Base-by-base conservation (phyloP, 2,113 vertebrate species). In the Heterotilapia buettikoferi region DNA sequence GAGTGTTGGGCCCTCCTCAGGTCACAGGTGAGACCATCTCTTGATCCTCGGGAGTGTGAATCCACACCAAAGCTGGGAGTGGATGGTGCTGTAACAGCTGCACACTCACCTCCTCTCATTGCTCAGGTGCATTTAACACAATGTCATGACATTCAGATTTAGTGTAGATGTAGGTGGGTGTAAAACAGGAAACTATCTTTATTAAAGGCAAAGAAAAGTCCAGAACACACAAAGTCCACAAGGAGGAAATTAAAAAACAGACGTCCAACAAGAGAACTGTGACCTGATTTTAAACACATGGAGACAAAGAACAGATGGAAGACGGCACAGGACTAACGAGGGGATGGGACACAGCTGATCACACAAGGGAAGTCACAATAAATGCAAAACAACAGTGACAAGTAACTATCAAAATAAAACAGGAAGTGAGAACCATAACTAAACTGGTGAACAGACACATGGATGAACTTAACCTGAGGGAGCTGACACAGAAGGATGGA, bases 151-250 rank as follows among this genome's bases (percentile, higher is more conserved):
- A 3, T 68, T 38, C 63, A 40, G 36, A 40, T 21, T 68, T 68
- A 68, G 33, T 0, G 19, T 38, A 3, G 63, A 5, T 3, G 61
- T 2, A 0, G 56, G 24, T 14, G 24, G 36, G 36, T 40, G 63
- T 0, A 14, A 40, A 21, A 68, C 19, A 68, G 36, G 33, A 21
- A 40, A 40, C 36, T 68, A 0, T 2, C 19, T 68, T 68, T 0
- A 68, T 68, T 68, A 14, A 38, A 66, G 31, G 61, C 4, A 68
- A 40, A 38, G 33, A 21, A 68, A 68, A 68, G 33, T 68, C 33
- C 63, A 40, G 33, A 40, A 68, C 61, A 19, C 31, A 19, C 7
- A 36, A 66, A 66, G 18, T 68, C 4, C 33, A 68, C 33, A 38
- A 68, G 33, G 11, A 68, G 33, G 36, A 68, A 40, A 68, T 21